Base-by-base conservation (phyloP, 2,113 vertebrate species). In the Neopipo cinnamomea region DNA sequence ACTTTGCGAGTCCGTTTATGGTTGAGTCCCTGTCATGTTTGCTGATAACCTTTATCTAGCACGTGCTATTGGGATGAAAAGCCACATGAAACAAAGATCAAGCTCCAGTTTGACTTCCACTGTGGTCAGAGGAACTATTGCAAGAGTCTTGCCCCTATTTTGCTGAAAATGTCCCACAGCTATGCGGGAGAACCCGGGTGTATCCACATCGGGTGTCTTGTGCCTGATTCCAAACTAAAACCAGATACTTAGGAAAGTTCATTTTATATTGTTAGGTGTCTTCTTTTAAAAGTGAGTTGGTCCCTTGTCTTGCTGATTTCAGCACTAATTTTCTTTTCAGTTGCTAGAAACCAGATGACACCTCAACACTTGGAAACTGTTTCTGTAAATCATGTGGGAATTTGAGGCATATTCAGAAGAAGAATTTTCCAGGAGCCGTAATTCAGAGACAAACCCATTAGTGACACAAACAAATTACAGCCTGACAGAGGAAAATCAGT, bases 81-180 rank as follows among this genome's bases (percentile, higher is more conserved):
- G 3, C 25, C 2, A 2, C 35, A 31, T 25, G 39, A 67, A 76
- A 46, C 0, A 1, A 67, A 50, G 58, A 59, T n/a, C 24, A 68
- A 28, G 8, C 27, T 80, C 80, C 59, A 28, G 5, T 50, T 20
- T 76, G 28, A 59, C 11, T n/a, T 56, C 19, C 35, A 23, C 23
- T 65, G n/a, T 2, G 5, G 17, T 30, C 15, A 59, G 14, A 71
- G 7, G 19, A 37, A 55, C 5, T 81, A 65, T 77, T 92, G 30
- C 30, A n/a, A 5, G 0, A 0, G 19, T 31, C 11, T 73, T 6
- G 2, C 4, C 5, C 3, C 23, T 55, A 0, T 77, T 89, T 73
- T 70, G 9, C 49, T 80, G 44, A 71, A 23, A 19, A 25, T 66
- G 46, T 59, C n/a, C 12, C 19, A 42, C 27, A 86, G 46, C 70